Percentiles rank a stretch among this genome's conserved stretches.
Conservation (phyloP, 2,888 invertebrate genomes). For the Autographa gamma region DNA sequence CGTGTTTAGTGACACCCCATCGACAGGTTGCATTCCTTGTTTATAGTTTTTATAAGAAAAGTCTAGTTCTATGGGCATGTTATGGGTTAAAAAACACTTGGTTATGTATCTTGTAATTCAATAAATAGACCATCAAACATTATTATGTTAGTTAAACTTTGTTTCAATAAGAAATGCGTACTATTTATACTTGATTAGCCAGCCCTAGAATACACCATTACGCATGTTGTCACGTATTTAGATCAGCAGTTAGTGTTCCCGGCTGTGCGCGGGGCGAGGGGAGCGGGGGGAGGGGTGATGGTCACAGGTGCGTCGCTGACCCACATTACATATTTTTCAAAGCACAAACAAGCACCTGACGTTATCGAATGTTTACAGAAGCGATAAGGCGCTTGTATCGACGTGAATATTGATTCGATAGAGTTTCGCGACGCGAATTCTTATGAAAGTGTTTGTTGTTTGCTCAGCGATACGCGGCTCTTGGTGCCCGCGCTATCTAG, state of each 20-base stretch:
- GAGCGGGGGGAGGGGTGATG: conserved; percentile 13
- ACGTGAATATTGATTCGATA: conserved; percentile 61
- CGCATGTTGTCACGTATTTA: neutral
- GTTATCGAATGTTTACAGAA: conserved; percentile 60
- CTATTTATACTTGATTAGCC: too few relatives aligned
- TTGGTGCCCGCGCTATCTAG: conserved; percentile 50
- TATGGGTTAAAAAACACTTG: neutral
- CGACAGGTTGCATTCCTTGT: neutral
- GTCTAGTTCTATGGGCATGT: neutral
- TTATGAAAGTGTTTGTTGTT: conserved; percentile 67
- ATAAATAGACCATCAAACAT: neutral
- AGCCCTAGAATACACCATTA: neutral
- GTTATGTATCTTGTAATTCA: neutral
- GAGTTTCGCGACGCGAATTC: conserved; percentile 72
- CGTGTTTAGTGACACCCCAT: neutral
- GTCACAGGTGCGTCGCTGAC: conserved; percentile 58
- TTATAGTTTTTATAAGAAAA: neutral
- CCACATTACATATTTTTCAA: conserved; percentile 56
- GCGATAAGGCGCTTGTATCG: conserved; percentile 57
- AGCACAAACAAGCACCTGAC: conserved; percentile 58
- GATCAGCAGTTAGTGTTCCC: neutral
- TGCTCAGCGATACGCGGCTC: conserved; percentile 57
- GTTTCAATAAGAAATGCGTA: too few relatives aligned
- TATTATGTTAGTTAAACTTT: too few relatives aligned
- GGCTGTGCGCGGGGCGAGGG: neutral